phyloP scores from a whole-genome alignment of 2,888 invertebrate species.

The Tinea trinotella region DNA sequence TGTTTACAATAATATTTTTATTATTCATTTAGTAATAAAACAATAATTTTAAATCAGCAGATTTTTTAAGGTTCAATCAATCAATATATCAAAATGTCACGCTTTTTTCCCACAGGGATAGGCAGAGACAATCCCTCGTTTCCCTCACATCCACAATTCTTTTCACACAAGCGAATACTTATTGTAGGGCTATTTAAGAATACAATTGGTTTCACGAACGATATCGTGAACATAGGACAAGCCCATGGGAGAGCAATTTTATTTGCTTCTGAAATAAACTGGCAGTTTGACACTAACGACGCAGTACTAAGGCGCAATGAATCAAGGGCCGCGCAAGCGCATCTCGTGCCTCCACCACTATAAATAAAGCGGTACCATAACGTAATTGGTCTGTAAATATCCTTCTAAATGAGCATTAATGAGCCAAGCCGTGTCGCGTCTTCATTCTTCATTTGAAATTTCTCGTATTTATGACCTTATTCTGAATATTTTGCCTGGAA shows the following conservation, averaged over 20 bases:
- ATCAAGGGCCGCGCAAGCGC: constrained; percentile 33
- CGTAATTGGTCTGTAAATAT: constrained; percentile 62
- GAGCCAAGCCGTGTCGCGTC: constrained; percentile 36
- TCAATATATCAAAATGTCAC: too few species aligned
- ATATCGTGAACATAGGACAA: background rate
- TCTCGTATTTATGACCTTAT: constrained; percentile 40
- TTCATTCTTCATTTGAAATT: constrained; percentile 45
- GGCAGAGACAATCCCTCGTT: too few species aligned
- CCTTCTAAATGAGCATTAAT: constrained; percentile 52
- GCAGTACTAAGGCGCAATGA: constrained; percentile 39
- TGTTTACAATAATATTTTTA: too few species aligned
- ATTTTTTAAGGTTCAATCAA: too few species aligned
- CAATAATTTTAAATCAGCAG: too few species aligned
- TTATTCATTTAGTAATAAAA: too few species aligned
- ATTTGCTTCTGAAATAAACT: constrained; percentile 25
- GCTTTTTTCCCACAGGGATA: too few species aligned
- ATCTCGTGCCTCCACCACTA: constrained; percentile 9
- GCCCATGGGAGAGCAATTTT: constrained; percentile 9
- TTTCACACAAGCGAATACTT: too few species aligned
- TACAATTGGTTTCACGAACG: too few species aligned
- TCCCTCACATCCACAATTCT: too few species aligned
- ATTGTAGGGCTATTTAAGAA: too few species aligned
- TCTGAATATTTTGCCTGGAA: constrained; percentile 30
- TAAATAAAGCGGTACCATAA: constrained; percentile 29
- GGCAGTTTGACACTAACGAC: constrained; percentile 47